Conservation (phyloP, 2,888 invertebrate species). For the Coenonympha arcania region DNA sequence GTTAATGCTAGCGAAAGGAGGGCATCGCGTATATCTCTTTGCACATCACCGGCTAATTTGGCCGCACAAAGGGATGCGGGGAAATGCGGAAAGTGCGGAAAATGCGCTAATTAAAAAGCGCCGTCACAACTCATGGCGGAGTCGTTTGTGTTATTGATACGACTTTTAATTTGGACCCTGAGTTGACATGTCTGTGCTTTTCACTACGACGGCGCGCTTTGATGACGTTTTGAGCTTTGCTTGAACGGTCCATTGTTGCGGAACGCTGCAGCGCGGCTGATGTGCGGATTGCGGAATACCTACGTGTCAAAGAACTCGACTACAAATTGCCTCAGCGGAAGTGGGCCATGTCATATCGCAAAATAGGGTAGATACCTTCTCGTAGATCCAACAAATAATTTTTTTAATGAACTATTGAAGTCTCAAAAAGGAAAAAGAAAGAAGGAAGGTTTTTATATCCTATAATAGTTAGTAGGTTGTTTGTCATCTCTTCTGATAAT, state of each 20-base stretch:
- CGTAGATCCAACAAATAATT: not conserved
- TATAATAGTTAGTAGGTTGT: no score
- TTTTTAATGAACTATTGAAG: not conserved
- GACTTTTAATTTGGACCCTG: conserved; percentile 25
- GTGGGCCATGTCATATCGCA: not conserved
- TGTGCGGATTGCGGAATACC: not conserved
- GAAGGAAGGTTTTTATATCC: no score
- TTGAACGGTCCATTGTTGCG: conserved; percentile 5
- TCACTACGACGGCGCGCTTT: conserved; percentile 12
- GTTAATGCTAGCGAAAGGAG: conserved; percentile 45
- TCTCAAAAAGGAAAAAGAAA: no score
- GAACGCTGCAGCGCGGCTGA: no score
- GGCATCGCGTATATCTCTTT: conserved; percentile 32
- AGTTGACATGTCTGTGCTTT: conserved; percentile 20
- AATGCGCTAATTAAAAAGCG: conserved; percentile 68
- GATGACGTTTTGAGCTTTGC: conserved; percentile 14
- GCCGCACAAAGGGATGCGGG: conserved; percentile 58
- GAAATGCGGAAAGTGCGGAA: no score
- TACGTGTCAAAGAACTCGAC: not conserved
- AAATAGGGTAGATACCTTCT: no score
- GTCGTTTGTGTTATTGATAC: conserved; percentile 27
- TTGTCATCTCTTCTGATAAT: no score
- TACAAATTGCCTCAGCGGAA: not conserved
- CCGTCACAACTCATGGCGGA: conserved; percentile 47
- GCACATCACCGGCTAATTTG: conserved; percentile 67